phyloP scores from a whole-genome alignment of 2,888 invertebrate genomes.

The Monoplex corrugatus region DNA sequence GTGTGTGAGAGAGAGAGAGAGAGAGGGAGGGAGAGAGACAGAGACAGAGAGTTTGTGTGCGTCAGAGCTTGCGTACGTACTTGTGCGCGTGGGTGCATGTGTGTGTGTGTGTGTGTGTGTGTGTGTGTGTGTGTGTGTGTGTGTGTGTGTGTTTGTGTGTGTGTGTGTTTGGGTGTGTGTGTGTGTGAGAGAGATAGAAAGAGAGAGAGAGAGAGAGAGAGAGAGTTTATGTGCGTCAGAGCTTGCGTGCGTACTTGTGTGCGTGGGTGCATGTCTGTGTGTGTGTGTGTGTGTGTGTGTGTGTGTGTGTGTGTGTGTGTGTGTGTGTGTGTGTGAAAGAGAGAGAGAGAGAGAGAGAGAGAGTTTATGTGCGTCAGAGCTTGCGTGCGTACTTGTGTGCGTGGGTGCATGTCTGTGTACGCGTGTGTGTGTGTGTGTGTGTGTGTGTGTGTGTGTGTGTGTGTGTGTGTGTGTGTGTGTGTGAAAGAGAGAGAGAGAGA shows the following conservation, averaged over 20 bases:
- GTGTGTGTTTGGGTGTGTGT: background rate
- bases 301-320: background rate
- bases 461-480: constrained; percentile 24
- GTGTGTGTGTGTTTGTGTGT: background rate
- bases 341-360: background rate
- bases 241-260: background rate
- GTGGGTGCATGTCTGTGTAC: background rate
- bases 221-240: background rate
- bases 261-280: background rate
- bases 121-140: background rate
- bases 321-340: background rate
- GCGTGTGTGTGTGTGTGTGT: background rate
- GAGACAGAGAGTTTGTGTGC: no score
- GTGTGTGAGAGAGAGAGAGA: no score
- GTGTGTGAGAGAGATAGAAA: no score
- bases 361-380: background rate
- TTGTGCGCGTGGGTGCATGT: background rate
- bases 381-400: background rate
- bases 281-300: background rate
- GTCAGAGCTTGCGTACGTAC: no score
- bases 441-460: background rate
- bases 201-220: no score
- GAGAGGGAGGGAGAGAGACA: no score
- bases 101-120: background rate
- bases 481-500: background rate